Base-by-base conservation (phyloP, 1,140 invertebrate genomes). In the Lasioglossum baleicum region DNA sequence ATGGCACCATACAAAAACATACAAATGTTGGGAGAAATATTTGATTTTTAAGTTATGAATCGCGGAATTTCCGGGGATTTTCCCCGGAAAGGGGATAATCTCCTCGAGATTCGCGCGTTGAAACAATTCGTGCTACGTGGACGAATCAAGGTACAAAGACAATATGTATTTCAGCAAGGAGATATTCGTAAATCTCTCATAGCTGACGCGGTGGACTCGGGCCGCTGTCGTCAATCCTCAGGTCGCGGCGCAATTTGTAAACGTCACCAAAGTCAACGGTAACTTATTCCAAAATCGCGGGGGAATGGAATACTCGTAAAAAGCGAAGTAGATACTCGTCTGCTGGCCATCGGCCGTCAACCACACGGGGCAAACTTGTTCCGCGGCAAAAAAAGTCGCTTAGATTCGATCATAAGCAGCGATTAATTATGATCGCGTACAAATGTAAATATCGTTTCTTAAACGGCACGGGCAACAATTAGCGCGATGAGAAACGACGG, bases 181-280 rank as follows among this genome's bases (percentile, higher is more conserved):
- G n/a, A 35, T 17, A 64, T 81, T 69, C 79, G 73, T 64, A 56
- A 58, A 63, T 69, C 53, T 35, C n/a, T 40, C 72, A 26, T 26
- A 31, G 40, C 1, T n/a, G n/a, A 44, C 13, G 22, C 11, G 2
- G 35, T 7, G 11, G 48, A 15, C n/a, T 51, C n/a, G 51, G 13
- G 10, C 15, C 22, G 15, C 7, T 7, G 42, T 64, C 73, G 51
- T 81, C 65, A 81, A 81, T 81, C 65, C 66, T 74, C 48, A 56
- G 44, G 22, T 53, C 60, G 15, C n/a, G 17, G 0, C 7, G 64
- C 48, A 79, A 82, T 82, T 82, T 82, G 76, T 74, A 80, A 82
- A 35, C 53, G 80, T 82, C 81, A 35, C 26, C 65, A 40, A n/a
- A 58, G 58, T 44, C 17, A 72, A 80, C 81, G 76, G 76, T 80